Base-by-base conservation (phyloP, 2,888 invertebrate species). In the Lasioglossum lativentre region DNA sequence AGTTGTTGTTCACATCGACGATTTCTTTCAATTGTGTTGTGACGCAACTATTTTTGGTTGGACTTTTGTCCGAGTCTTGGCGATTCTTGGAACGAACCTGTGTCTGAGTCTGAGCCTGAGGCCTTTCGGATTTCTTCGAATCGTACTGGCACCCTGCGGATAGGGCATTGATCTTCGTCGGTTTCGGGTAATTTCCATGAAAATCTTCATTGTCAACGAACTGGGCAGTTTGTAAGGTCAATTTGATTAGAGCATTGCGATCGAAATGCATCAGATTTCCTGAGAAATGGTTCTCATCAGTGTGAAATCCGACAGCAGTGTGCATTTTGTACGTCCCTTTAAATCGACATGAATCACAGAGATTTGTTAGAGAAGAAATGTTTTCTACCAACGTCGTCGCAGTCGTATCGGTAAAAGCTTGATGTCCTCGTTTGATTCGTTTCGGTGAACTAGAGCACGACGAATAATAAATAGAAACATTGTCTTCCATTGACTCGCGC, bases 361-460 rank as follows among this genome's bases (percentile, higher is more conserved):
- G 71, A 83, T 80, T 45, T 59, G 30, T 38, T 71, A 74, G n/a
- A 56, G 56, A 56, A 71, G 82, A 72, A 78, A 73, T 68, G 34
- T 76, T 70, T 14, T 42, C 34, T 52, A 52, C 42, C 27, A 27
- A 14, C 59, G 27, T 40, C n/a, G 14, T 70, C n/a, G 38, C n/a
- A 47, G 14, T 70, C n/a, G 38, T 23, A 47, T 19, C 81, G 30
- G 16, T 27, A 42, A 34, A 59, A 76, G 30, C 59, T 77, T 82
- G 77, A 68, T 47, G 45, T 40, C 68, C 73, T 16, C 38, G 68
- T 45, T 77, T 82, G n/a, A 10, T 77, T 82, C 77, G 82, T 73
- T 83, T 77, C 68, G 66, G 56, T 81, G 76, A 82, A 82, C 38
- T 82, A 79, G 70, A 82, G 78, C 78, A 74, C 78, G 74, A 78